Conservation (phyloP, 2,113 vertebrate genomes). For the Nannospalax galili region DNA sequence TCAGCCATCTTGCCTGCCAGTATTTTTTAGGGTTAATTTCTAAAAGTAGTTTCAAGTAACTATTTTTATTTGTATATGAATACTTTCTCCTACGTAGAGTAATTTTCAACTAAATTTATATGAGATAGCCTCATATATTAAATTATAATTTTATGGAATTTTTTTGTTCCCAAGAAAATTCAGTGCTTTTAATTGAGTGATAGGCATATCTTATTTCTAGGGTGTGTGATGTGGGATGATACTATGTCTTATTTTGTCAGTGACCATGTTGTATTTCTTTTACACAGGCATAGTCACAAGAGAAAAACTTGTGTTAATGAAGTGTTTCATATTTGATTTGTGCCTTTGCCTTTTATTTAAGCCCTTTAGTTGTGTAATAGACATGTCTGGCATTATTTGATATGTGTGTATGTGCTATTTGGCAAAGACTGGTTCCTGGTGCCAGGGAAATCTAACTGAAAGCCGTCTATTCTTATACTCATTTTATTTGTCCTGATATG, state of each 20-base stretch:
- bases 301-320: neutral
- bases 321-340: neutral
- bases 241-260: slow-evolving; percentile 26
- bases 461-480: neutral
- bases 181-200: neutral
- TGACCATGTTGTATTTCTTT: slow-evolving; percentile 10
- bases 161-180: neutral
- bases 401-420: neutral
- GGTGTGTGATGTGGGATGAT: neutral
- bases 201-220: neutral
- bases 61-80: neutral
- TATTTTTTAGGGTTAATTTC: neutral
- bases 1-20: too few species aligned
- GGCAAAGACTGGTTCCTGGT: neutral
- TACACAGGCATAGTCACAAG: neutral
- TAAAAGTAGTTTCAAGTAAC: neutral
- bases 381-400: neutral
- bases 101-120: slow-evolving; percentile 29
- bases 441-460: neutral
- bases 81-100: neutral
- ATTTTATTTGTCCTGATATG: neutral
- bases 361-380: neutral
- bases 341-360: neutral
- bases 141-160: neutral
- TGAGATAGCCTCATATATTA: neutral